Percentiles rank a stretch among this genome's conserved stretches.
Evolutionary conservation across 2,113 vertebrate species (phyloP).

Genomic region (Polypterus senegalus): DNA sequence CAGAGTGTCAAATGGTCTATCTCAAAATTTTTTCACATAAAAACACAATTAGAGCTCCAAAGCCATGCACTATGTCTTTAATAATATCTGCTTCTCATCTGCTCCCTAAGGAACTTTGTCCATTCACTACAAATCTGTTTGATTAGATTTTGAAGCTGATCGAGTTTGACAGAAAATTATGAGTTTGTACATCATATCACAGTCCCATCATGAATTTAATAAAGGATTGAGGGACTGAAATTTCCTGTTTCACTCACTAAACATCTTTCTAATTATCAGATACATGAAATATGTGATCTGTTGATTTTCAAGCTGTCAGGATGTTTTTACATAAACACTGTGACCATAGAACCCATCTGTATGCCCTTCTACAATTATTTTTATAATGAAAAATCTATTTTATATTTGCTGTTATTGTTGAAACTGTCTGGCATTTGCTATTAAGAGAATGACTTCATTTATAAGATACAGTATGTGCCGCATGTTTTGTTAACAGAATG

Average conservation of each 20-base stretch:
- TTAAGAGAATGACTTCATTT: slow-evolving; percentile 5
- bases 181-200: slow-evolving; percentile 5
- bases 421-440: neutral
- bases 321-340: slow-evolving; percentile 7
- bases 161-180: slow-evolving; percentile 6
- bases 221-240: slow-evolving; percentile 7
- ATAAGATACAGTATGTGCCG: neutral
- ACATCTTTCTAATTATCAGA: slow-evolving; percentile 8
- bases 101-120: neutral
- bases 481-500: neutral
- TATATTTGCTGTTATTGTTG: neutral
- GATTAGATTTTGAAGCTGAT: slow-evolving; percentile 8
- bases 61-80: neutral
- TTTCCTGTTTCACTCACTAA: slow-evolving; percentile 5
- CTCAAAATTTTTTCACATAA: neutral
- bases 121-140: slow-evolving; percentile 4
- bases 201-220: neutral
- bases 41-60: slow-evolving; percentile 4
- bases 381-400: slow-evolving; percentile 4
- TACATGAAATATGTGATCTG: slow-evolving; percentile 3
- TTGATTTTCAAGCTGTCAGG: slow-evolving; percentile 5
- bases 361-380: slow-evolving; percentile 4
- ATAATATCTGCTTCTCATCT: neutral
- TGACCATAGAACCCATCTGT: slow-evolving; percentile 6
- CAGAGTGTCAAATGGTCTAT: too few species aligned